phyloP scores from a whole-genome alignment of 2,797 vertebrate genomes.

The Benthosema pterotum region DNA sequence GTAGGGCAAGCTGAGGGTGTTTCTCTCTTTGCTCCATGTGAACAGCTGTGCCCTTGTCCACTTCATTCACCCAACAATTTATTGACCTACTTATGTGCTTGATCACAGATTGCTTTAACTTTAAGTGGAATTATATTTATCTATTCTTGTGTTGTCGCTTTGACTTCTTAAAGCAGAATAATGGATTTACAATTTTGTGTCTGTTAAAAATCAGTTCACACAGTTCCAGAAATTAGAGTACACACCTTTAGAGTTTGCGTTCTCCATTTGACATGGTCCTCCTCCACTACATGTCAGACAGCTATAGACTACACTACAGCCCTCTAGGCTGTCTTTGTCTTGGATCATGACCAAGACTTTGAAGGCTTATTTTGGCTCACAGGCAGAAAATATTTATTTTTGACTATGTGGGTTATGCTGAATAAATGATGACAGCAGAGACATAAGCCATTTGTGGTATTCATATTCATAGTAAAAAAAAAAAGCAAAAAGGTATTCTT shows the following conservation, averaged over 20 bases:
- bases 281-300: too few relatives aligned
- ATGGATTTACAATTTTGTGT: background rate
- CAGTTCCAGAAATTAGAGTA: background rate
- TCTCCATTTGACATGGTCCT: background rate
- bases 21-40: conserved; percentile 41
- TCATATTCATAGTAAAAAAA: background rate
- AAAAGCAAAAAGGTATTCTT: background rate
- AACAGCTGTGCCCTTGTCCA: conserved; percentile 70
- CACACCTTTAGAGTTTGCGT: background rate
- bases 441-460: background rate
- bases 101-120: conserved; percentile 5
- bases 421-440: background rate
- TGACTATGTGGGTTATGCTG: conserved; percentile 1
- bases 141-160: background rate
- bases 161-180: background rate
- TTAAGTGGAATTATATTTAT: background rate
- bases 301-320: background rate
- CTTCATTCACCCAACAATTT: conserved; percentile 52
- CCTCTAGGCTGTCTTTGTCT: background rate
- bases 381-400: background rate
- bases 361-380: background rate
- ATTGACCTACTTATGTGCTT: conserved; percentile 54
- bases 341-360: background rate
- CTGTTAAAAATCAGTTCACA: background rate
- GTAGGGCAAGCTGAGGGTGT: conserved; percentile 58